Base-by-base conservation (phyloP, 2,888 invertebrate genomes). In the Synergus gifuensis region DNA sequence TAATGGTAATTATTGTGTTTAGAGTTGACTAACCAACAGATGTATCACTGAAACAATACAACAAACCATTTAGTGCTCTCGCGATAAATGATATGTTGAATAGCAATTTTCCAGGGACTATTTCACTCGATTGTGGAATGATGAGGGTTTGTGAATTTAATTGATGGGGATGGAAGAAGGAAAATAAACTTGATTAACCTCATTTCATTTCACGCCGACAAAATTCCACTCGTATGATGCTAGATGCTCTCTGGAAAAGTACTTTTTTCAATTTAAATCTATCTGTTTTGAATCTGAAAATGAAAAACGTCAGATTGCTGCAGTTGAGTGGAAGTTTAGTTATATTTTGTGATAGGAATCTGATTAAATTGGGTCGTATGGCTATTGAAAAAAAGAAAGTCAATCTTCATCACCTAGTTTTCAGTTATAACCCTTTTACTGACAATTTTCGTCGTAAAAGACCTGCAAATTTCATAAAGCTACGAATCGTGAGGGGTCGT, bases 401-500 rank as follows among this genome's bases (percentile, higher is more conserved):
- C 42, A 18, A n/a, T 42, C 81, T 85, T 86, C 78, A 83, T 86
- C 86, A 85, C 86, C 86, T 83, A 83, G 85, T 81, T 81, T 82
- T 83, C 86, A 87, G 86, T 84, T 87, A 87, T 84, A 84, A 63
- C 69, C 63, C 76, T 64, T 73, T 46, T 22, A 16, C 58, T 36
- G 67, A 78, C 64, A 81, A 81, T 77, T 79, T 79, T 80, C 76
- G 82, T 82, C 82, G 81, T 81, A 83, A 84, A 86, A 81, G 82
- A 82, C 78, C 80, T 67, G 58, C 64, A 62, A 73, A 54, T 49
- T 49, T 49, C 28, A 40, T 40, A 73, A 73, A 73, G 36, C 73
- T n/a, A n/a, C 54, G n/a, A 49, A 73, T 73, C 54, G 54, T 54
- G 49, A 73, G 73, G 54, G 54, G 54, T 80, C 67, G 78, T 78